Conservation (phyloP, 2,113 vertebrate genomes). For the Scopus umbretta region DNA sequence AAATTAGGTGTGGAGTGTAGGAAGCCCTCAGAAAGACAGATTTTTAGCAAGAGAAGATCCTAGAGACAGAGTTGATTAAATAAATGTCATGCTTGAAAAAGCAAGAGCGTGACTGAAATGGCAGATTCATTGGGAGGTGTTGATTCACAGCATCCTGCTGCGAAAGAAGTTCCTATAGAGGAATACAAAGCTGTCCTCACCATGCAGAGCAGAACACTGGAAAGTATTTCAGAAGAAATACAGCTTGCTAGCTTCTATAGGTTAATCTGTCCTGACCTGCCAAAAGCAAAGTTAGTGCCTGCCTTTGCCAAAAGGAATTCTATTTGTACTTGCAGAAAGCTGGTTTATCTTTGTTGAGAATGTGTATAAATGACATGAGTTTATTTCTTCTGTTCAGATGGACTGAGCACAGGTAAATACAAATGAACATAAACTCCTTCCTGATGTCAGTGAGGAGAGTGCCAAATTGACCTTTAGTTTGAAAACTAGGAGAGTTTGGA, state of each 20-base stretch:
- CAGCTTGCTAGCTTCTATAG: not conserved
- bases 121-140: not conserved
- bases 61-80: not conserved
- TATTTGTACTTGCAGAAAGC: not conserved
- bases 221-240: not conserved
- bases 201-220: not conserved
- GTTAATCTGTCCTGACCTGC: not conserved
- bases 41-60: not conserved
- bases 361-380: not conserved
- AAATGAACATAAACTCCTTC: not conserved
- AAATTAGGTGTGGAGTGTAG: not conserved
- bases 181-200: not conserved
- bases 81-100: not conserved
- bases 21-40: not conserved
- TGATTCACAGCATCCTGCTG: not conserved
- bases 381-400: not conserved
- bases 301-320: not conserved
- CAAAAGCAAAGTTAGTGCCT: not conserved
- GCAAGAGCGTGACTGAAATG: not conserved
- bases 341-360: not conserved
- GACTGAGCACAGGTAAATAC: not conserved
- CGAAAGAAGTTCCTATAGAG: not conserved
- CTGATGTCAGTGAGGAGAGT: not conserved
- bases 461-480: not conserved
- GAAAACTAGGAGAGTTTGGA: not conserved